phyloP scores from a whole-genome alignment of 2,888 invertebrate genomes.

The Hypolimnas misippus region DNA sequence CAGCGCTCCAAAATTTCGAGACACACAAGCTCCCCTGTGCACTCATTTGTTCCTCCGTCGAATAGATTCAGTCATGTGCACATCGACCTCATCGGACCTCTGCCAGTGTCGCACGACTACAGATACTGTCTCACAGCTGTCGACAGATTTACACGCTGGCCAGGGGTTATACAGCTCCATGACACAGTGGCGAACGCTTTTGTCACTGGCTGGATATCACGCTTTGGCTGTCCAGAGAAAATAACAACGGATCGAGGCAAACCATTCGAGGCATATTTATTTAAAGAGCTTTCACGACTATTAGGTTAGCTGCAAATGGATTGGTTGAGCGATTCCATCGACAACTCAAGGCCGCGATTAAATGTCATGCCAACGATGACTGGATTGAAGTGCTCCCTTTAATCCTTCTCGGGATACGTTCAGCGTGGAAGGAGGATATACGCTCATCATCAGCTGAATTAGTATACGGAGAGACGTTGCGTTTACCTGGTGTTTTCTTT shows the following conservation, averaged over 20 bases:
- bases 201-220: slow-evolving; percentile 17
- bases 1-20: slow-evolving; percentile 53
- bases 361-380: slow-evolving; percentile 5
- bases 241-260: slow-evolving; percentile 22
- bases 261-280: slow-evolving; percentile 20
- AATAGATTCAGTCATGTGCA: slow-evolving; percentile 55
- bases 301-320: neutral
- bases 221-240: slow-evolving; percentile 23
- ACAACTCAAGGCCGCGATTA: slow-evolving; percentile 18
- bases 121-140: slow-evolving; percentile 55
- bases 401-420: neutral
- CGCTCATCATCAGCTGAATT: neutral
- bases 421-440: neutral
- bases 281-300: neutral
- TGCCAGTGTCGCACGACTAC: slow-evolving; percentile 51
- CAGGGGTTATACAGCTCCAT: neutral
- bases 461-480: neutral
- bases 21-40: slow-evolving; percentile 45
- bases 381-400: slow-evolving; percentile 11
- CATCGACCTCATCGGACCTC: slow-evolving; percentile 65
- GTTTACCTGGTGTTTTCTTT: neutral
- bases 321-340: slow-evolving; percentile 22
- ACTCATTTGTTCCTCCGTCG: slow-evolving; percentile 39
- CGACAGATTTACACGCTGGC: slow-evolving; percentile 51
- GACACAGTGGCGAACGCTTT: slow-evolving; percentile 2